Conservation (phyloP, 2,113 vertebrate genomes). For the Dasyornis broadbenti region DNA sequence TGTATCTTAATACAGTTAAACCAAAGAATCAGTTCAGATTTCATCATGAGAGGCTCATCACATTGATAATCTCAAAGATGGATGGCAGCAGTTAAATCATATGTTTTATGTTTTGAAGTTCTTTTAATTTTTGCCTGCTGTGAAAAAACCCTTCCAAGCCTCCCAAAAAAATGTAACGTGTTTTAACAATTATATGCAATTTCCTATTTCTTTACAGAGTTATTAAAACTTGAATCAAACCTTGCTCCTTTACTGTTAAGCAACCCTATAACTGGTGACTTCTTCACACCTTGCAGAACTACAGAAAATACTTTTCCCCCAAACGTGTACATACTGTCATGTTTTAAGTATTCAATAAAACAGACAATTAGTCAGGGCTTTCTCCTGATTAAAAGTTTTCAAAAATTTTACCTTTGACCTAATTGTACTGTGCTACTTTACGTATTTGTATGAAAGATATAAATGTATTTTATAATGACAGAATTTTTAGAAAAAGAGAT, state of each 20-base stretch:
- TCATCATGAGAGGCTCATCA: neutral
- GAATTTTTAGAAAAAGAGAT: neutral
- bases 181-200: neutral
- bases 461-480: neutral
- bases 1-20: neutral
- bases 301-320: neutral
- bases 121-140: neutral
- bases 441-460: neutral
- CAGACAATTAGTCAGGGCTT: neutral
- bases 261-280: neutral
- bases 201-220: neutral
- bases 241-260: neutral
- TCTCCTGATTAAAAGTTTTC: neutral
- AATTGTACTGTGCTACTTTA: neutral
- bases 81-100: neutral
- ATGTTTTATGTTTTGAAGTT: neutral
- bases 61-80: neutral
- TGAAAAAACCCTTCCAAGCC: fast-evolving
- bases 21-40: neutral
- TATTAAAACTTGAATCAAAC: neutral
- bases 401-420: neutral
- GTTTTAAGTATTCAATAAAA: neutral
- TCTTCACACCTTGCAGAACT: neutral
- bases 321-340: neutral
- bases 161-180: neutral